Evolutionary conservation across 2,113 vertebrate species (phyloP).

Genomic region (Malurus alboscapulatus): DNA sequence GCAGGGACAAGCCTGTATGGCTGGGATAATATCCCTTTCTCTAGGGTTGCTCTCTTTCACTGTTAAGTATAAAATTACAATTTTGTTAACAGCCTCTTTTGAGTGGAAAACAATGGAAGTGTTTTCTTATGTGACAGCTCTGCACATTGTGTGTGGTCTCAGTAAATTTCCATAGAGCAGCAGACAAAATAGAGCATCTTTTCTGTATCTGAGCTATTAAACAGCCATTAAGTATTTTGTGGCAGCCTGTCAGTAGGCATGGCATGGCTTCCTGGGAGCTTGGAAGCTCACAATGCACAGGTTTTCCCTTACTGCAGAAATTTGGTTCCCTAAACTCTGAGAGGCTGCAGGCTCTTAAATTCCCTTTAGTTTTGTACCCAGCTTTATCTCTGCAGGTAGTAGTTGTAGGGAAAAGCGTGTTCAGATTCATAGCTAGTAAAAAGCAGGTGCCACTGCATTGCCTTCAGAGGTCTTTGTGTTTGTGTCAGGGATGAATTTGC

Average conservation of each 20-base stretch:
- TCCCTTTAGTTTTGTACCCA: background rate
- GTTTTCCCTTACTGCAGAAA: background rate
- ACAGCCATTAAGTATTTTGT: background rate
- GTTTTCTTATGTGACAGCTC: background rate
- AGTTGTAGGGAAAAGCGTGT: background rate
- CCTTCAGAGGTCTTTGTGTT: background rate
- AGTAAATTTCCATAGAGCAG: background rate
- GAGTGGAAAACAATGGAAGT: background rate
- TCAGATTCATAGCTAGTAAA: background rate
- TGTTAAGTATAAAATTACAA: background rate
- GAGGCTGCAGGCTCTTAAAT: background rate
- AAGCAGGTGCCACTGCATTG: slow-evolving; percentile 1
- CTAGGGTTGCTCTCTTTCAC: background rate
- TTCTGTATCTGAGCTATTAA: slow-evolving; percentile 10
- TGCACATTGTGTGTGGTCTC: background rate
- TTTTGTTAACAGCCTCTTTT: background rate
- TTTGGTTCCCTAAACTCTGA: background rate
- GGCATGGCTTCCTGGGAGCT: background rate
- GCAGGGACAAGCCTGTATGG: background rate
- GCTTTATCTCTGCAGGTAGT: background rate
- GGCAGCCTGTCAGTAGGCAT: background rate
- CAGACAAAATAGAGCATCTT: background rate
- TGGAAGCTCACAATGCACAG: background rate
- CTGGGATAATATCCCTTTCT: background rate
- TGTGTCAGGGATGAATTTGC: slow-evolving; percentile 5